Percentiles rank a stretch among this genome's conserved stretches.
Evolutionary conservation across 2,113 vertebrate genomes (phyloP).

Genomic region (Nothocercus julius): DNA sequence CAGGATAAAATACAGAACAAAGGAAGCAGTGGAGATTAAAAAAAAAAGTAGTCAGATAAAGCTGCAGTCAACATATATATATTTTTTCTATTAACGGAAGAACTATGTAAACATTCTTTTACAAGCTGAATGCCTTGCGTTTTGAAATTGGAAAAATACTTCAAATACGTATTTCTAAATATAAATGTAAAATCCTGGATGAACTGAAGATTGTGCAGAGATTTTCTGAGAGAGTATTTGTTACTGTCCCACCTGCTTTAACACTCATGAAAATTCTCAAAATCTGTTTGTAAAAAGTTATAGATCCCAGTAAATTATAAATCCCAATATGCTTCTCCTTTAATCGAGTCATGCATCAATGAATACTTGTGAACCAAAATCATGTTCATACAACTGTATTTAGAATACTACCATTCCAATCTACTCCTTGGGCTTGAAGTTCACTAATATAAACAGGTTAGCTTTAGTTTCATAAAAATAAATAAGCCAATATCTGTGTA

Average conservation of each 20-base stretch:
- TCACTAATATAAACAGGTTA: neutral
- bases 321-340: neutral
- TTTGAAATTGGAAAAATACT: neutral
- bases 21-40: neutral
- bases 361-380: neutral
- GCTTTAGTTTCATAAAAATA: neutral
- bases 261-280: neutral
- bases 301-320: neutral
- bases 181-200: neutral
- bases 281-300: neutral
- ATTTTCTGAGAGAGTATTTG: neutral
- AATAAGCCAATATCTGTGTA: neutral
- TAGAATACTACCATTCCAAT: neutral
- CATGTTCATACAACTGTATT: neutral
- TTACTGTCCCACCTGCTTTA: neutral
- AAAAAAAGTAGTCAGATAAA: neutral
- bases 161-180: neutral
- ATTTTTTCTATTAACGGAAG: neutral
- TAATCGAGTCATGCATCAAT: neutral
- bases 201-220: neutral
- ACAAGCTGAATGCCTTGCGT: neutral
- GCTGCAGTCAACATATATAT: neutral
- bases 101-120: neutral
- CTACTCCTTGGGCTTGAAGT: neutral
- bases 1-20: neutral